phyloP scores from a whole-genome alignment of 2,888 invertebrate genomes.

The Calliopum simillimum region DNA sequence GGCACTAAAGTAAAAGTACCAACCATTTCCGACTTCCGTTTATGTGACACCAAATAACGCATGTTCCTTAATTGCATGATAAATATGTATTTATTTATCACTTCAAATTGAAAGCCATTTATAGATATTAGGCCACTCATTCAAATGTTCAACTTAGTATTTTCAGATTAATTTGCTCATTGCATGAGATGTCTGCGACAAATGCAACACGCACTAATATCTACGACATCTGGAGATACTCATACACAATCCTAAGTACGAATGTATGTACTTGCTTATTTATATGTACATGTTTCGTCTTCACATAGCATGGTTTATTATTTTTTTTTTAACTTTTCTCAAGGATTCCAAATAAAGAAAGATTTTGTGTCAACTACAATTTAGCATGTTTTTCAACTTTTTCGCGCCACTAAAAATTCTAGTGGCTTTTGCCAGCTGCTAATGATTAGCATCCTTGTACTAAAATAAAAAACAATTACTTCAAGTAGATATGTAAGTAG shows the following conservation, averaged over 20 bases:
- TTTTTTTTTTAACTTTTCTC: slow-evolving; percentile 15
- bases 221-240: slow-evolving; percentile 5
- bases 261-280: not conserved
- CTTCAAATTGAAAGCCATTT: too few relatives aligned
- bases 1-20: too few relatives aligned
- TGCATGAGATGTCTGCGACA: slow-evolving; percentile 9
- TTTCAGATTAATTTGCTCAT: not conserved
- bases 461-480: too few relatives aligned
- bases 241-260: slow-evolving; percentile 5
- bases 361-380: not conserved
- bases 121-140: too few relatives aligned
- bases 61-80: too few relatives aligned
- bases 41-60: too few relatives aligned
- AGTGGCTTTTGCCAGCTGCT: slow-evolving; percentile 13
- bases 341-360: not conserved
- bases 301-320: too few relatives aligned
- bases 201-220: slow-evolving; percentile 13
- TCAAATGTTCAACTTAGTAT: too few relatives aligned
- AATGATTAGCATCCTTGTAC: slow-evolving; percentile 23
- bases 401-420: slow-evolving; percentile 1
- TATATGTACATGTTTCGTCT: slow-evolving; percentile 32
- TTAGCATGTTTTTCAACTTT: not conserved
- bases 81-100: too few relatives aligned
- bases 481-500: too few relatives aligned
- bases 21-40: too few relatives aligned